Evolutionary conservation across 2,888 invertebrate genomes (phyloP).

Genomic region (Heliconius hortense): DNA sequence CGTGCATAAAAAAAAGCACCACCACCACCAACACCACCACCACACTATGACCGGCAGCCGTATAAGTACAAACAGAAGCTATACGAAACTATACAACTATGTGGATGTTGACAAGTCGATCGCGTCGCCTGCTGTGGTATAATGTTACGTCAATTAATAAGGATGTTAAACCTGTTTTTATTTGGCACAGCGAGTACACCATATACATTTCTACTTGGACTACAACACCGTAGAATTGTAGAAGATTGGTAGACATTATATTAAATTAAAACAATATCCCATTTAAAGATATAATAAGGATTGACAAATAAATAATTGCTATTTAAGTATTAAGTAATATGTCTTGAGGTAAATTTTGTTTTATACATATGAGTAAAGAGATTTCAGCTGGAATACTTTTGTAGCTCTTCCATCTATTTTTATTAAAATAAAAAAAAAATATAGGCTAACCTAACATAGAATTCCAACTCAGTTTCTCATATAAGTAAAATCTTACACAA

Average conservation of each 20-base stretch:
- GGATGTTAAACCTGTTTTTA: constrained; percentile 45
- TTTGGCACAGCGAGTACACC: constrained; percentile 41
- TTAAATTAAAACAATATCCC: background rate
- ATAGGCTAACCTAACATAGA: background rate
- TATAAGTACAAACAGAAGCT: constrained; percentile 23
- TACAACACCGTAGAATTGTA: constrained; percentile 27
- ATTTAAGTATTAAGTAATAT: background rate
- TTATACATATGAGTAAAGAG: background rate
- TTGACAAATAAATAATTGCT: background rate
- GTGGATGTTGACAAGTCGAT: constrained; percentile 30
- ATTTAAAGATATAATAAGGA: background rate
- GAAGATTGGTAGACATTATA: background rate
- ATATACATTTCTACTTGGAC: constrained; percentile 22
- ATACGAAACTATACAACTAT: constrained; percentile 33
- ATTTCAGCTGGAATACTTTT: background rate
- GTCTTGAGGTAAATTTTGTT: background rate
- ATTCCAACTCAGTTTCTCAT: background rate
- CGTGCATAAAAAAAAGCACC: constrained; percentile 8
- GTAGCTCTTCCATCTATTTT: background rate
- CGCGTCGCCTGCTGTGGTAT: constrained; percentile 34
- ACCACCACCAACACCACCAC: too few species aligned
- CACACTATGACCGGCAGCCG: background rate
- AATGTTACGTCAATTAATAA: constrained; percentile 46
- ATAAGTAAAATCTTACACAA: background rate
- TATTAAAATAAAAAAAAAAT: background rate